Conservation (phyloP, 2,797 vertebrate species). For the Erethizon dorsatum region DNA sequence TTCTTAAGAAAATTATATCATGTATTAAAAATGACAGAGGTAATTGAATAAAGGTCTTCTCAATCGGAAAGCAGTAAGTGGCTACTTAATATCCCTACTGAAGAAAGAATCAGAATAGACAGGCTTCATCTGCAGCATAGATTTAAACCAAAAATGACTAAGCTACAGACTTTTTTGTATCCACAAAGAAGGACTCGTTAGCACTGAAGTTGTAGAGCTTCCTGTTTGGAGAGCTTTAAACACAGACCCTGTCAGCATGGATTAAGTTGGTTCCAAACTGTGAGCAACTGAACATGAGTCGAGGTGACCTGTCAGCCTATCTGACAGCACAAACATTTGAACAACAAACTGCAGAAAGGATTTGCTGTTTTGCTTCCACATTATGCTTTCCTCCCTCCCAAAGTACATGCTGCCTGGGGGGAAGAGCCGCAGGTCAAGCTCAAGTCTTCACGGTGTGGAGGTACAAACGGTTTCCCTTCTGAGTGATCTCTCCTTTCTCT, state of each 20-base stretch:
- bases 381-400: background rate
- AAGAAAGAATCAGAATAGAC: background rate
- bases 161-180: background rate
- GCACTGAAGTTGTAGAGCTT: background rate
- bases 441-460: background rate
- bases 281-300: background rate
- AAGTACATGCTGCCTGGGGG: background rate
- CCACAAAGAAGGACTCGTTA: background rate
- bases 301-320: background rate
- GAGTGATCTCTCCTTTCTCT: background rate
- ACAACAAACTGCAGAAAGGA: slow-evolving; percentile 33
- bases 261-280: background rate
- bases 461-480: background rate
- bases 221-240: background rate
- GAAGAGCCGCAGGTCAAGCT: background rate
- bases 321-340: background rate
- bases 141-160: background rate
- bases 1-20: background rate
- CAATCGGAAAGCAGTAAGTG: background rate
- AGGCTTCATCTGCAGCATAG: background rate
- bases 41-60: background rate
- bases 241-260: background rate
- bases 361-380: background rate
- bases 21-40: slow-evolving; percentile 22
- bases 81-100: background rate